These are phyloP conservation scores for Rhinopomastus cyanomelas DNA, from an alignment of 2,113 vertebrate genomes.

Conservation along the genomic window DNA sequence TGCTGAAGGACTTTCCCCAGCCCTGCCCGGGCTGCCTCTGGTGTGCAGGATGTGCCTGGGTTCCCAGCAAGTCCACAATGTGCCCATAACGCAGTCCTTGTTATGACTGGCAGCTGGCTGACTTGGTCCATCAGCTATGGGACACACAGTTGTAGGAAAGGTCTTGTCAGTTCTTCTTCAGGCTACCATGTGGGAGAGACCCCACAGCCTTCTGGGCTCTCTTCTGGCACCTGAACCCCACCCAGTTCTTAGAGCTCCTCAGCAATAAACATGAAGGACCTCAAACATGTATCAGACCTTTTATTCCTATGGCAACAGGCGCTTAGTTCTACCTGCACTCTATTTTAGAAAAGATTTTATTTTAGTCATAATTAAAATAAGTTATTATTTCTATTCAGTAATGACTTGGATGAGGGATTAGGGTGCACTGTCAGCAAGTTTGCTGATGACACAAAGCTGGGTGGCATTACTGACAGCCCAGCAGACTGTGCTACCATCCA, in stretches of 20 bases:
- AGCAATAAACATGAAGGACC: neutral
- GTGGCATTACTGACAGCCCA: too few relatives aligned
- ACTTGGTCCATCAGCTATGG: neutral
- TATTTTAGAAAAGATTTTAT: neutral
- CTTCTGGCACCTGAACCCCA: neutral
- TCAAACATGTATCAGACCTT: neutral
- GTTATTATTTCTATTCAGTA: too few relatives aligned
- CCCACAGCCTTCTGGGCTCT: neutral
- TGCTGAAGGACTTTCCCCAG: neutral
- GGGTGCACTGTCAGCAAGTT: too few relatives aligned
- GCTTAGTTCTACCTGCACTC: neutral
- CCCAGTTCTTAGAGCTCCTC: neutral
- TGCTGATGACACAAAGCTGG: too few relatives aligned
- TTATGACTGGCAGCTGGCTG: accelerated
- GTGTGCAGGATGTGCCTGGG: neutral
- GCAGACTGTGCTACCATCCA: too few relatives aligned
- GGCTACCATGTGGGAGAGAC: neutral
- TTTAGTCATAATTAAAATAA: neutral
- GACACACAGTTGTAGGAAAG: neutral
- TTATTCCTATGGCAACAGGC: neutral
- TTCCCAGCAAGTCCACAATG: neutral
- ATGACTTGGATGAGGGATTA: too few relatives aligned
- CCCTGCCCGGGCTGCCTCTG: accelerated
- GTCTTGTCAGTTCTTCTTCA: neutral
- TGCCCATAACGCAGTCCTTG: neutral